Conservation (phyloP, 2,113 vertebrate species). For the Mola mola region DNA sequence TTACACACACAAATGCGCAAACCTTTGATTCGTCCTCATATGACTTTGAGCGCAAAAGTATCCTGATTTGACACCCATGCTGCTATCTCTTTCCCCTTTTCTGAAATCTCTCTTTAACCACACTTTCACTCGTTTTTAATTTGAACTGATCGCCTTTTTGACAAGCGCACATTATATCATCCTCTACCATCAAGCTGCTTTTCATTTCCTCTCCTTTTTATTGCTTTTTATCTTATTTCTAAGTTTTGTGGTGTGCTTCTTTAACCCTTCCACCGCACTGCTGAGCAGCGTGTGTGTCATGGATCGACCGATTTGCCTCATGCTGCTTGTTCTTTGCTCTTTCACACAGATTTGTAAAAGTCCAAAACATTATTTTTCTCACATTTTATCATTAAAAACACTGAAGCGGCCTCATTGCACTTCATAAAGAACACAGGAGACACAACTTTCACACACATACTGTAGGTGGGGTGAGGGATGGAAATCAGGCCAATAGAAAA, state of each 20-base stretch:
- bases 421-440: neutral
- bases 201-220: constrained; percentile 77
- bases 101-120: constrained; percentile 22
- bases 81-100: constrained; percentile 12
- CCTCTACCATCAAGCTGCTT: constrained; percentile 57
- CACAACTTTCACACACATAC: constrained; percentile 63
- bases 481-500: constrained; percentile 69
- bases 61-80: constrained; percentile 24
- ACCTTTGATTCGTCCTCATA: constrained; percentile 11
- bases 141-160: constrained; percentile 63
- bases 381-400: neutral
- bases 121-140: constrained; percentile 32
- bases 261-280: constrained; percentile 40
- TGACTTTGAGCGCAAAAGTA: constrained; percentile 27
- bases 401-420: too few species aligned
- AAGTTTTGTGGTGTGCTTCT: constrained; percentile 24
- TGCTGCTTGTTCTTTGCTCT: neutral
- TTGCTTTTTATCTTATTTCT: constrained; percentile 50
- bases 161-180: constrained; percentile 56
- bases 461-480: constrained; percentile 44
- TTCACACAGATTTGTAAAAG: neutral
- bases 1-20: constrained; percentile 13
- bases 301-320: neutral
- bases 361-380: neutral
- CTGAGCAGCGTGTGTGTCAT: neutral